phyloP scores from a whole-genome alignment of 2,888 invertebrate species.

The Drosophila merina region DNA sequence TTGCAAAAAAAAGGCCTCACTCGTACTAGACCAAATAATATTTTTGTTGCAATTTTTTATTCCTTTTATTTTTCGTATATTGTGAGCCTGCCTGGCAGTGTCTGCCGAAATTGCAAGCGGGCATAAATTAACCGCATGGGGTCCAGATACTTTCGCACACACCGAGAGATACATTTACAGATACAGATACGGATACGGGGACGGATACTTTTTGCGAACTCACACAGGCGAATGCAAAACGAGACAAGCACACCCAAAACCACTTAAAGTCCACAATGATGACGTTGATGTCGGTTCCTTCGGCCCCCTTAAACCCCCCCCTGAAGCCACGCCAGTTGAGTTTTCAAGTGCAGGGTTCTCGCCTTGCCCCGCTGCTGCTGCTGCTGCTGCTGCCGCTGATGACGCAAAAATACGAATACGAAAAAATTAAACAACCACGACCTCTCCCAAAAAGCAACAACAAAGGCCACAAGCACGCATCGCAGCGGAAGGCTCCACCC shows the following conservation, averaged over 20 bases:
- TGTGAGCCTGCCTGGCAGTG: constrained; percentile 53
- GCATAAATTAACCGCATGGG: constrained; percentile 78
- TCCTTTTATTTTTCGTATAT: constrained; percentile 42
- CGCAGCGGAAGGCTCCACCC: constrained; percentile 63
- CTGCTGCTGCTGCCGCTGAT: constrained; percentile 54
- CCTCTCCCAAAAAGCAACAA: constrained; percentile 69
- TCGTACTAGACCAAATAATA: constrained; percentile 73
- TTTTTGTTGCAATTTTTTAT: constrained; percentile 38
- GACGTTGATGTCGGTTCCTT: constrained; percentile 70
- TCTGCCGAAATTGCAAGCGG: constrained; percentile 78
- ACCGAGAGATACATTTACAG: constrained; percentile 13
- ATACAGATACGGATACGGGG: constrained; percentile 33
- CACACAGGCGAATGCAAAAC: constrained; percentile 50
- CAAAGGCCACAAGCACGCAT: constrained; percentile 54
- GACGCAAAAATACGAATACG: constrained; percentile 64
- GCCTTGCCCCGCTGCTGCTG: constrained; percentile 35
- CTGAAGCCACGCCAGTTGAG: constrained; percentile 74
- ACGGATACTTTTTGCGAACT: constrained; percentile 34
- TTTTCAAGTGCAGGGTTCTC: constrained; percentile 75
- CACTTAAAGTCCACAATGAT: constrained; percentile 78
- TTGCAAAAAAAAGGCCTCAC: constrained; percentile 24
- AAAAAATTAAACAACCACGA: constrained; percentile 66
- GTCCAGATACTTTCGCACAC: constrained; percentile 65
- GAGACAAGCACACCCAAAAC: constrained; percentile 75
- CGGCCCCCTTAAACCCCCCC: constrained; percentile 7